These are phyloP conservation scores for Amia ocellicauda DNA, from an alignment of 2,113 vertebrate genomes.

Conservation along the genomic window DNA sequence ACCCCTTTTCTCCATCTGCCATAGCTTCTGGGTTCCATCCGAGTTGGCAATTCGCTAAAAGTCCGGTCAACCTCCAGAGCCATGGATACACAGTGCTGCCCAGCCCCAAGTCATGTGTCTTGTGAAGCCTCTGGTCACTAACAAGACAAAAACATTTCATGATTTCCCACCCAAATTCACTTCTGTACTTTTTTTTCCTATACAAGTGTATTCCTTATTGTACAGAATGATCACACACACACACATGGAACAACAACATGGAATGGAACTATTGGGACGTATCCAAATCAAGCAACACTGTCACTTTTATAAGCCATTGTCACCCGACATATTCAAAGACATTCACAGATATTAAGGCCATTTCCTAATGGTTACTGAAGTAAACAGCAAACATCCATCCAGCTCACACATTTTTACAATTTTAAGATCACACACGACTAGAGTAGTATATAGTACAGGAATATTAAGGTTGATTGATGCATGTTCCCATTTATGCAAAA, in stretches of 20 bases:
- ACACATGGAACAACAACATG: neutral
- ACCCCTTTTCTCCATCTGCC: slow-evolving; percentile 29
- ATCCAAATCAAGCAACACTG: neutral
- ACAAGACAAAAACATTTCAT: slow-evolving; percentile 16
- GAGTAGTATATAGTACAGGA: neutral
- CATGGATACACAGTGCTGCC: slow-evolving; percentile 33
- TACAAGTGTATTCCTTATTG: no score
- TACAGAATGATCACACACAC: neutral
- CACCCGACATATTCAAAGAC: neutral
- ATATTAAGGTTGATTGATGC: no score
- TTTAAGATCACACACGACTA: slow-evolving; percentile 15
- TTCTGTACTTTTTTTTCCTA: no score
- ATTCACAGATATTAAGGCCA: neutral
- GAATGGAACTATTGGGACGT: neutral
- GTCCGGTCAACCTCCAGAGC: slow-evolving; percentile 54
- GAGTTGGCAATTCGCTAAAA: slow-evolving; percentile 29
- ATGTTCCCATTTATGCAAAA: no score
- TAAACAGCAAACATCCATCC: no score
- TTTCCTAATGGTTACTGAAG: no score
- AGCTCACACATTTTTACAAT: slow-evolving; percentile 1
- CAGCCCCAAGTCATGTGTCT: slow-evolving; percentile 25
- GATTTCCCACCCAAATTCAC: no score
- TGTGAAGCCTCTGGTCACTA: slow-evolving; percentile 11
- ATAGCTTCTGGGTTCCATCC: slow-evolving; percentile 30
- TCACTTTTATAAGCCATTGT: neutral